phyloP scores from a whole-genome alignment of 2,888 invertebrate species.

The Harpalus rufipes region DNA sequence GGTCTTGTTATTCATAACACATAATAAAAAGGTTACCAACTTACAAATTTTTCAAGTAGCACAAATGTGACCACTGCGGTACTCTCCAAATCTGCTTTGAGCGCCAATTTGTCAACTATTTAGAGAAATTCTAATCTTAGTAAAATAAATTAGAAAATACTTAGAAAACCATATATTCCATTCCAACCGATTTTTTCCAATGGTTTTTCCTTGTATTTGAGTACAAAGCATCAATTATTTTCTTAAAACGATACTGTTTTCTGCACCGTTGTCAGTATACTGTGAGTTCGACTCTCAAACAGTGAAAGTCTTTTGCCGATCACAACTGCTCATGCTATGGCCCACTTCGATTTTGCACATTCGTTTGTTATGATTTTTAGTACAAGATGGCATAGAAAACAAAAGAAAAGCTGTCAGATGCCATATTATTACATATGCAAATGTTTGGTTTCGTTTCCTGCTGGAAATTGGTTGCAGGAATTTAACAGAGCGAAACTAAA shows the following conservation, averaged over 20 bases:
- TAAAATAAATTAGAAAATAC: background rate
- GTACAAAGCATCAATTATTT: background rate
- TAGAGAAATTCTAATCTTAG: background rate
- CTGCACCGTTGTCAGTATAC: background rate
- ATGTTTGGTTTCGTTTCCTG: background rate
- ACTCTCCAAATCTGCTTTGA: no score
- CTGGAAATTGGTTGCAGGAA: background rate
- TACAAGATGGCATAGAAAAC: background rate
- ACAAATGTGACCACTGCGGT: no score
- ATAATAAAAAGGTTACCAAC: no score
- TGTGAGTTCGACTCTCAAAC: background rate
- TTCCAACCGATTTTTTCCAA: background rate
- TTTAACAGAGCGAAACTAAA: background rate
- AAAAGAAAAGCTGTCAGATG: constrained; percentile 1
- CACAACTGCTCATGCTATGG: background rate
- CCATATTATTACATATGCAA: background rate
- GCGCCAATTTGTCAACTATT: background rate
- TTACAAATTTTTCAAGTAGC: no score
- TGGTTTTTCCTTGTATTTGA: background rate
- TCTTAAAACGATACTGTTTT: background rate
- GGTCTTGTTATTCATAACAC: no score
- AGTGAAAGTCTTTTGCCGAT: constrained; percentile 1
- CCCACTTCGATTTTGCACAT: background rate
- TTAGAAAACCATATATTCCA: background rate
- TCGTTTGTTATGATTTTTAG: background rate